Percentiles rank a stretch among this genome's conserved stretches.
Evolutionary conservation across 2,888 invertebrate species (phyloP).

Genomic region (Piscicola geometra): DNA sequence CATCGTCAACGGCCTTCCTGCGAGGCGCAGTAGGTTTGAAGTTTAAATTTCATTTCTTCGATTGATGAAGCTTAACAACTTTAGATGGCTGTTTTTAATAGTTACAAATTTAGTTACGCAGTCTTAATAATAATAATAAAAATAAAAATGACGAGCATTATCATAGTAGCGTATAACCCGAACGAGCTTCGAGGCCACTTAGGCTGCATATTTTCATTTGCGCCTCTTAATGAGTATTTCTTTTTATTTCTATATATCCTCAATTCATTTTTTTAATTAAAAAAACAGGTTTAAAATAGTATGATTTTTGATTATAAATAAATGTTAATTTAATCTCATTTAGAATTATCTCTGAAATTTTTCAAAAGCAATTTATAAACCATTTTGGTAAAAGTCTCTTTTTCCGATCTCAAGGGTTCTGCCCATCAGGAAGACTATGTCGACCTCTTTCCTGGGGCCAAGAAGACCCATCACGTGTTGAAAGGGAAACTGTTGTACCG

Average conservation of each 20-base stretch:
- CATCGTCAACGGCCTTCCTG: slow-evolving; percentile 3
- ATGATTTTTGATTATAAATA: no score
- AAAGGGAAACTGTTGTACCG: background rate
- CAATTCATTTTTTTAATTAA: no score
- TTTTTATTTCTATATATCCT: no score
- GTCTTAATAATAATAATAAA: no score
- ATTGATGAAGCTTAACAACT: background rate
- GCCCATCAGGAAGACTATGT: slow-evolving; percentile 34
- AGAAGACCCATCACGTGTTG: slow-evolving; percentile 25
- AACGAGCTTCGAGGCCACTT: no score
- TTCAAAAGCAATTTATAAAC: no score
- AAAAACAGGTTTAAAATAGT: no score
- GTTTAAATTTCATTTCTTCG: background rate
- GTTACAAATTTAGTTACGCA: background rate
- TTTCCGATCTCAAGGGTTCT: slow-evolving; percentile 13
- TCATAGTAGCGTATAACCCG: no score
- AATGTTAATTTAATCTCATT: background rate
- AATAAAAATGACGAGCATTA: no score
- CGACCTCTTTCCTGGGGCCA: slow-evolving; percentile 37
- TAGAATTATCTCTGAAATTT: background rate
- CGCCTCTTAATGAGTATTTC: no score
- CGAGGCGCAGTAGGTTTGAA: background rate
- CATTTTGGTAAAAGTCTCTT: slow-evolving; percentile 27
- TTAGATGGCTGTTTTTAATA: background rate
- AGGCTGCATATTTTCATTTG: no score